Conservation (phyloP, 1,140 invertebrate species). For the Adelges cooleyi region DNA sequence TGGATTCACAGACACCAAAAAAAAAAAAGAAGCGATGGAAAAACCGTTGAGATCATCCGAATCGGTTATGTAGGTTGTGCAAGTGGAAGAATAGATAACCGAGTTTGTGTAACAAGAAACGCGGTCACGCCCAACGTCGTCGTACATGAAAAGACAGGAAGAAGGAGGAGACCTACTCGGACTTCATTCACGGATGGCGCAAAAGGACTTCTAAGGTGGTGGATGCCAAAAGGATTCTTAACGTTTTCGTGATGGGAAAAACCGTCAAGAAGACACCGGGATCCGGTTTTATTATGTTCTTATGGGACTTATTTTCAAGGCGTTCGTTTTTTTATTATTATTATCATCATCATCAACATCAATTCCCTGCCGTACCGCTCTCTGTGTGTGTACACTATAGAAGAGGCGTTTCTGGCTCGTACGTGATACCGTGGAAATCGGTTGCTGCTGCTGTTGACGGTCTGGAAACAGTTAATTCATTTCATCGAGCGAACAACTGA, state of each 20-base stretch:
- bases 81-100: too few relatives aligned
- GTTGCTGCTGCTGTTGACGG: not conserved
- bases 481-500: too few relatives aligned
- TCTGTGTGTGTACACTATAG: not conserved
- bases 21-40: too few relatives aligned
- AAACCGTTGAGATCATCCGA: too few relatives aligned
- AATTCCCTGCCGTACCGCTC: too few relatives aligned
- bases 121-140: too few relatives aligned
- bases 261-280: slow-evolving; percentile 1
- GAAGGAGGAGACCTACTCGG: slow-evolving; percentile 19
- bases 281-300: slow-evolving; percentile 21
- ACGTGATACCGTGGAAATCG: slow-evolving; percentile 23
- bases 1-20: too few relatives aligned
- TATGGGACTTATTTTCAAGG: not conserved
- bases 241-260: slow-evolving; percentile 18
- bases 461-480: too few relatives aligned
- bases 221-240: slow-evolving; percentile 1
- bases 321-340: not conserved
- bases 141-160: not conserved
- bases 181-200: not conserved
- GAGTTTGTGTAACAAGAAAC: too few relatives aligned
- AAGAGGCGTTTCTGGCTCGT: slow-evolving; percentile 9
- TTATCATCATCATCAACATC: not conserved
- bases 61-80: too few relatives aligned
- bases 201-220: not conserved